Conservation (phyloP, 2,113 vertebrate species). For the Loxodonta africana region DNA sequence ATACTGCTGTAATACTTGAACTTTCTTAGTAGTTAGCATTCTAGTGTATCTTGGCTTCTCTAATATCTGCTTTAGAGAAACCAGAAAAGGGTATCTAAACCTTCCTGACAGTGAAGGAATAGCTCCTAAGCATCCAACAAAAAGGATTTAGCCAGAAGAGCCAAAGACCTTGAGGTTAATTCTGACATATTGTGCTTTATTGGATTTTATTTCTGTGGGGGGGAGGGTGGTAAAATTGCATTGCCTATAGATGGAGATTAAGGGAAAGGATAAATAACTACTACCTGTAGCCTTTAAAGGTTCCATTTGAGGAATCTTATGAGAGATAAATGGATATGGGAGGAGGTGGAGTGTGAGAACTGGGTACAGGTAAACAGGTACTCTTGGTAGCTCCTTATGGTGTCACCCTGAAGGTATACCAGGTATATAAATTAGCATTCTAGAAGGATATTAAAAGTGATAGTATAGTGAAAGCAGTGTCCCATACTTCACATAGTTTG, state of each 20-base stretch:
- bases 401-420: background rate
- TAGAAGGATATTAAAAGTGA: background rate
- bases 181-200: background rate
- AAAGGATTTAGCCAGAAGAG: background rate
- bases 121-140: background rate
- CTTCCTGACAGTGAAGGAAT: background rate
- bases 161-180: background rate
- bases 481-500: background rate
- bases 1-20: background rate
- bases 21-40: background rate
- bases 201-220: background rate
- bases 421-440: background rate
- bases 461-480: background rate
- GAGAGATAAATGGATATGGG: background rate
- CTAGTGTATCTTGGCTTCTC: background rate
- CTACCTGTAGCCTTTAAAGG: background rate
- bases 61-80: constrained; percentile 11
- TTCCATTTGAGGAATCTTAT: background rate
- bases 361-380: background rate
- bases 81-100: background rate
- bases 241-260: background rate
- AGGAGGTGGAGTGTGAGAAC: background rate
- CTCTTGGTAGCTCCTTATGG: background rate
- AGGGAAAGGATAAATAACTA: background rate
- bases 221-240: background rate